Conservation (phyloP, 2,113 vertebrate genomes). For the Eulemur macaco region DNA sequence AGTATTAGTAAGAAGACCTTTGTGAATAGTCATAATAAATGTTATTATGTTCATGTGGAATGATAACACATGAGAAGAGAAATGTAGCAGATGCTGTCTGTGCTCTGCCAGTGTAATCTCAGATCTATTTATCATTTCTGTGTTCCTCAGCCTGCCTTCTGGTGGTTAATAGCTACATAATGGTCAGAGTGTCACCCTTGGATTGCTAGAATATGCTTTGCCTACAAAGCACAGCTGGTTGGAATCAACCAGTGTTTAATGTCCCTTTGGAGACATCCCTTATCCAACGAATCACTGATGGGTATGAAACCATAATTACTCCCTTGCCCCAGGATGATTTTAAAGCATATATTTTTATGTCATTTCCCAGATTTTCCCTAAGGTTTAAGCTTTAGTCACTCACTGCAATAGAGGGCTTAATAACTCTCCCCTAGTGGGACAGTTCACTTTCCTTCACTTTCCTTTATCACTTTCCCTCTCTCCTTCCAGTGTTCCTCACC, state of each 20-base stretch:
- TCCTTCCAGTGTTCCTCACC: background rate
- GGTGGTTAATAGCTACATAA: background rate
- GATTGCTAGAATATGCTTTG: background rate
- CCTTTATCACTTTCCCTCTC: background rate
- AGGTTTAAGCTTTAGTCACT: background rate
- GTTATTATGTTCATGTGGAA: background rate
- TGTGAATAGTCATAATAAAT: background rate
- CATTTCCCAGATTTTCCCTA: background rate
- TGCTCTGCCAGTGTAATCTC: fast-evolving
- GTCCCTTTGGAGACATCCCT: background rate
- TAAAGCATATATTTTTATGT: background rate
- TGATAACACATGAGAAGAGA: background rate
- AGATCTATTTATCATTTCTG: background rate
- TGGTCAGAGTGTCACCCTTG: background rate
- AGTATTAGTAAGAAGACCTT: background rate
- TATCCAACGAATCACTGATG: background rate
- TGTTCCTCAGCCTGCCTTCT: background rate
- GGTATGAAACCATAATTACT: background rate
- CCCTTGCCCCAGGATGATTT: background rate
- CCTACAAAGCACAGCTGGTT: background rate
- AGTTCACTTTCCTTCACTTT: background rate
- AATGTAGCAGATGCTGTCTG: background rate
- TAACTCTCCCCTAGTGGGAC: background rate
- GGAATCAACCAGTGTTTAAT: background rate
- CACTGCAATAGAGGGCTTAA: background rate